Conservation (phyloP, 2,113 vertebrate genomes). For the Danio rerio region GRCz12tu NC_133196.1:25678001-25678500, state of each 20-base stretch:
- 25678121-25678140: constrained; percentile 46
- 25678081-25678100: constrained; percentile 45
- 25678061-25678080: constrained; percentile 51
- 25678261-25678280: constrained; percentile 62
- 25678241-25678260: constrained; percentile 60
- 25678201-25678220: constrained; percentile 73
- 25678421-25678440: constrained; percentile 70
- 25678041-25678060: constrained; percentile 55
- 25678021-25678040: constrained; percentile 52
- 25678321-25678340: not conserved
- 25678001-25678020: constrained; percentile 47
- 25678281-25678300: constrained; percentile 16
- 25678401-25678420: constrained; percentile 61
- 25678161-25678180: constrained; percentile 44
- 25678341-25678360: not conserved
- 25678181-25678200: constrained; percentile 73
- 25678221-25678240: constrained; percentile 67
- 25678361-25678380: not conserved
- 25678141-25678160: constrained; percentile 23
- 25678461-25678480: constrained; percentile 67
- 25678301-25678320: not conserved
- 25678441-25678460: constrained; percentile 63
- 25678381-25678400: constrained; percentile 4
- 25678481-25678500: constrained; percentile 69
- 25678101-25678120: constrained; percentile 44